These are phyloP conservation scores for Litoditis marina DNA, from an alignment of 2,888 invertebrate species.

Conservation along the genomic window DNA sequence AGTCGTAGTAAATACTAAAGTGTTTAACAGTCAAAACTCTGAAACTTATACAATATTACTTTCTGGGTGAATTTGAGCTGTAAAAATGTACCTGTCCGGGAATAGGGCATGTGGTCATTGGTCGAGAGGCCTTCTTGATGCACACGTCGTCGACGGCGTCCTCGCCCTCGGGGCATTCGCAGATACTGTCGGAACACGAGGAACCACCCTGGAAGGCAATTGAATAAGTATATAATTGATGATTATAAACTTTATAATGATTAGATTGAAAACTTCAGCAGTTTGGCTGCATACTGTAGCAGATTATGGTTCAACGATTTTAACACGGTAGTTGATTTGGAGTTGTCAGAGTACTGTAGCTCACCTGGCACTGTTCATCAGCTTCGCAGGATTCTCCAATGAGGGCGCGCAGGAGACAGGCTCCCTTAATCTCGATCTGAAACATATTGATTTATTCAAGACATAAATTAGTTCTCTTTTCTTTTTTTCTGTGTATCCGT, in stretches of 20 bases:
- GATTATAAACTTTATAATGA: too few relatives aligned
- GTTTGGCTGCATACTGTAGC: too few relatives aligned
- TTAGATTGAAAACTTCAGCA: too few relatives aligned
- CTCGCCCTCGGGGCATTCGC: slow-evolving; percentile 53
- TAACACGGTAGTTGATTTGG: too few relatives aligned
- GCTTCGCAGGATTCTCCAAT: slow-evolving; percentile 50
- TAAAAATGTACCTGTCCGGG: slow-evolving; percentile 50
- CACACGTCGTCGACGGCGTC: slow-evolving; percentile 45
- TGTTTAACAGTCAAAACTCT: background rate
- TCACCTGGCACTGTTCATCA: slow-evolving; percentile 55
- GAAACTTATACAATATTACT: background rate
- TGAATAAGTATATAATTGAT: too few relatives aligned
- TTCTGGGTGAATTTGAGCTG: background rate
- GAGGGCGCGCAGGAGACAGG: slow-evolving; percentile 44
- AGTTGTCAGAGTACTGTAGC: slow-evolving; percentile 35
- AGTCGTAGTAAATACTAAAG: background rate
- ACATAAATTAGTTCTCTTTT: too few relatives aligned
- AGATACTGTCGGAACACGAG: slow-evolving; percentile 40
- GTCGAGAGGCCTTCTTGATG: slow-evolving; percentile 42
- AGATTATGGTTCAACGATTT: too few relatives aligned
- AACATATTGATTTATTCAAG: background rate
- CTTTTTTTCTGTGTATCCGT: too few relatives aligned
- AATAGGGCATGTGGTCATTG: slow-evolving; percentile 54
- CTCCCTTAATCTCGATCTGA: slow-evolving; percentile 44
- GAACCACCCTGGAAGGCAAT: too few relatives aligned